phyloP scores from a whole-genome alignment of 1,140 invertebrate species.

The Zaprionus ghesquierei region DNA sequence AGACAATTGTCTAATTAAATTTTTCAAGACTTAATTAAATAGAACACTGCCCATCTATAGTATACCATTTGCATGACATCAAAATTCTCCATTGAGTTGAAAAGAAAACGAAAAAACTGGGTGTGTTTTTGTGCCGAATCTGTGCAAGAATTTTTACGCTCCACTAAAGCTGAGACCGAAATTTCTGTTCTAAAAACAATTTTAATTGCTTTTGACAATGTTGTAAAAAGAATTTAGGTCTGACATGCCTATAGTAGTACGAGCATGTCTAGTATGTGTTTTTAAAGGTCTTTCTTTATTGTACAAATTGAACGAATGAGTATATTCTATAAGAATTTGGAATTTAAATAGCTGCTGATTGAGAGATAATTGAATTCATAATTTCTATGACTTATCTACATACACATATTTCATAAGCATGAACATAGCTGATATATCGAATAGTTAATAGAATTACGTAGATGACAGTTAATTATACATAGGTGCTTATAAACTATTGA shows the following conservation, averaged over 20 bases:
- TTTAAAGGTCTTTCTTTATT: background rate
- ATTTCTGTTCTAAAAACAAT: conserved; percentile 14
- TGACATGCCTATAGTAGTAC: no score
- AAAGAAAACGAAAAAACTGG: background rate
- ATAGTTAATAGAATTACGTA: background rate
- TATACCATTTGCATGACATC: conserved; percentile 9
- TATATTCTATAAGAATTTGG: background rate
- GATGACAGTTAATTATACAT: conserved; percentile 29
- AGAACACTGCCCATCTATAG: conserved; percentile 9
- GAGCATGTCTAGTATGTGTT: background rate
- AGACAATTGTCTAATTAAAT: background rate
- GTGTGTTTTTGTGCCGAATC: conserved; percentile 20
- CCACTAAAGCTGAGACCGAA: conserved; percentile 30
- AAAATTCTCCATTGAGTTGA: conserved; percentile 17
- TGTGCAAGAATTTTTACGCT: conserved; percentile 35
- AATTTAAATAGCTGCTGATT: background rate
- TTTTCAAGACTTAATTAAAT: conserved; percentile 3
- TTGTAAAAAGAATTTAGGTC: background rate
- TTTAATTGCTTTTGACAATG: conserved; percentile 8
- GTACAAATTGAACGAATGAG: background rate
- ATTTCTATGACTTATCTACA: background rate
- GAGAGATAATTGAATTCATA: background rate
- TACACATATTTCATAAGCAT: background rate
- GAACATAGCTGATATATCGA: background rate
- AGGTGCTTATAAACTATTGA: conserved; percentile 31